These are phyloP conservation scores for Coturnix japonica DNA, from an alignment of 2,113 vertebrate species.

Conservation along the genomic window DNA sequence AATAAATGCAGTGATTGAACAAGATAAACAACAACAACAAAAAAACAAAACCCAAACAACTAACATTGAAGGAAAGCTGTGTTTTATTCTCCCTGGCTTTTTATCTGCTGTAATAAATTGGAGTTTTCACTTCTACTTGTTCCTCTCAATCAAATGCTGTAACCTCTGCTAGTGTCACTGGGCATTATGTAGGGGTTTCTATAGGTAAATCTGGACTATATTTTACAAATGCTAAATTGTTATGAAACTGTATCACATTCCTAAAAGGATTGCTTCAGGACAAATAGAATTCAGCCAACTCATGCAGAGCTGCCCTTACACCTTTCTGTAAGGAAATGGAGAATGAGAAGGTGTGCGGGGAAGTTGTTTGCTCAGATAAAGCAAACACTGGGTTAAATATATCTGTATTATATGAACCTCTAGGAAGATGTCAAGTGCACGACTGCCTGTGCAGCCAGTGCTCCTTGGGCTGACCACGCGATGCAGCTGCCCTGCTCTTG, in stretches of 20 bases:
- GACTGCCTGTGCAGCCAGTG: background rate
- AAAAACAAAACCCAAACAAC: background rate
- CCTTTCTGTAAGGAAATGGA: background rate
- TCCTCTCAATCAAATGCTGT: background rate
- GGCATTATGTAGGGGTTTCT: background rate
- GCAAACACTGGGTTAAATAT: background rate
- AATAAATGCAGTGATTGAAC: background rate
- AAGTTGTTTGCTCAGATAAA: background rate
- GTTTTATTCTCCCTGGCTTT: background rate
- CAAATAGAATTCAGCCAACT: background rate
- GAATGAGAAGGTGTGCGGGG: background rate
- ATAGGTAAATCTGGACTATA: background rate
- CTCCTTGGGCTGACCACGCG: slow-evolving; percentile 22
- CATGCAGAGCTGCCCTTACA: background rate
- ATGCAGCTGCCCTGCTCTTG: slow-evolving; percentile 3
- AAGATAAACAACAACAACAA: background rate
- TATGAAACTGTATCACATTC: background rate
- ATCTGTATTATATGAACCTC: background rate
- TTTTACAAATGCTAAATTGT: background rate
- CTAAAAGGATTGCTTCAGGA: background rate
- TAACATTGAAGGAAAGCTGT: background rate
- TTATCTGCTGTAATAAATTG: background rate
- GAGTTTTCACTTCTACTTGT: slow-evolving; percentile 1
- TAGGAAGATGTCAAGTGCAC: background rate
- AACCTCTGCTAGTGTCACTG: slow-evolving; percentile 44